These are phyloP conservation scores for Lathronympha strigana DNA, from an alignment of 2,888 invertebrate species.

Conservation along the genomic window DNA sequence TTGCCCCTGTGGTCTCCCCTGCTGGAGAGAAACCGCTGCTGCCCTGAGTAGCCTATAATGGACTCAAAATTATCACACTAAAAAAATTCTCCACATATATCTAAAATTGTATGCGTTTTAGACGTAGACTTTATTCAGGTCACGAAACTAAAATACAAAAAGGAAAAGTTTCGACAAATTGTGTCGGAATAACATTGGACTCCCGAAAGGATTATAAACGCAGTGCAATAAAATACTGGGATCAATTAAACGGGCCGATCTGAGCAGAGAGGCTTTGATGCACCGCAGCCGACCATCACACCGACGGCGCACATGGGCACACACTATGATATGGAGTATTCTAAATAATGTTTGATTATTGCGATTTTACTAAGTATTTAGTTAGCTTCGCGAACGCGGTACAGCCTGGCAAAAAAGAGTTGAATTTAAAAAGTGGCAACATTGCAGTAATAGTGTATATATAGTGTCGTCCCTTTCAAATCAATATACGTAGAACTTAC, in stretches of 20 bases:
- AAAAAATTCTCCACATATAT: neutral
- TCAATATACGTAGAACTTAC: too few species aligned
- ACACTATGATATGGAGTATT: neutral
- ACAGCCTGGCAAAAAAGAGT: too few species aligned
- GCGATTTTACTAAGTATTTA: too few species aligned
- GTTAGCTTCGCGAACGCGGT: too few species aligned
- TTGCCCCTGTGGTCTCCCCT: too few species aligned
- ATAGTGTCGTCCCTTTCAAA: too few species aligned
- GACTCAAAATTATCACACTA: too few species aligned
- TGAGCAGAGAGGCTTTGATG: slow-evolving; percentile 39
- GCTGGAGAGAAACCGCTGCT: too few species aligned
- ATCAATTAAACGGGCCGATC: slow-evolving; percentile 41
- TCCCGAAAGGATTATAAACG: slow-evolving; percentile 12
- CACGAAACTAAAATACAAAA: neutral
- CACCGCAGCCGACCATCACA: slow-evolving; percentile 46
- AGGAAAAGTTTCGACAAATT: slow-evolving; percentile 24
- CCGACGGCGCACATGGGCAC: slow-evolving; percentile 39
- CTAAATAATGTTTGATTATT: neutral
- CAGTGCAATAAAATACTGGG: slow-evolving; percentile 34
- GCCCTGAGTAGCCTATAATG: too few species aligned
- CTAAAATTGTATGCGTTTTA: neutral
- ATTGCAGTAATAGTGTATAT: too few species aligned
- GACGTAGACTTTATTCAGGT: neutral
- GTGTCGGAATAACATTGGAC: slow-evolving; percentile 12
- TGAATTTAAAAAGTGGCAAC: too few species aligned